Base-by-base conservation (phyloP, 2,113 vertebrate species). In the Tylochromis polylepis region DNA sequence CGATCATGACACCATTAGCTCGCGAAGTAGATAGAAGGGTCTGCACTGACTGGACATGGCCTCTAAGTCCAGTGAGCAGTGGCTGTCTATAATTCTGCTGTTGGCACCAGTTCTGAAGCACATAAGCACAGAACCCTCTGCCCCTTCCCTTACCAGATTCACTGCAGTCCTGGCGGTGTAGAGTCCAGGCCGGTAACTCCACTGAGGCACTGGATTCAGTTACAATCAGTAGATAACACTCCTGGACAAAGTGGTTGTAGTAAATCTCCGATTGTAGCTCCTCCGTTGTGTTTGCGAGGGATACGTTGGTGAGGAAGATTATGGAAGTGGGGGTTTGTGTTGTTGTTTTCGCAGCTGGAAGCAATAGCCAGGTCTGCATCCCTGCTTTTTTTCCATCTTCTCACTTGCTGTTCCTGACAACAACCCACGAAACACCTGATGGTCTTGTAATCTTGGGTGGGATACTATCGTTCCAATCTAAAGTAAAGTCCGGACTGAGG, bases 251-350 rank as follows among this genome's bases (percentile, higher is more conserved):
- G 60, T 31, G 12, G 6, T n/a, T 65, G 60, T 65, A 65, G 36
- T n/a, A 65, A 65, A 65, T 65, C 31, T 65, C 31, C n/a, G 60
- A 65, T 65, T 38, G 11, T n/a, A 38, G 60, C 60, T 65, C 60
- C 60, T 38, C 60, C 31, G 12, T 65, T 38, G 0, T 38, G 18
- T 65, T 65, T 65, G 36, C 36, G 31, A 65, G 20, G 36, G 60
- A 65, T 65, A 31, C 31, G 36, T 8, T n/a, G 60, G 60, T 36
- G 31, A 65, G 10, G 60, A 36, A 65, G 31, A 36, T 65, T 65
- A 36, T 36, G 34, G 6, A 36, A 36, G 34, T 1, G 34, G 4
- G 34, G 34, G 34, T n/a, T 36, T 0, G 1, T 65, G 31, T 65
- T 65, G 10, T 65, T n/a, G 31, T 65, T 65, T 65, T 65, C 36